Evolutionary conservation across 2,797 vertebrate species (phyloP).

Genomic region (Catostomus latipinnis): DNA sequence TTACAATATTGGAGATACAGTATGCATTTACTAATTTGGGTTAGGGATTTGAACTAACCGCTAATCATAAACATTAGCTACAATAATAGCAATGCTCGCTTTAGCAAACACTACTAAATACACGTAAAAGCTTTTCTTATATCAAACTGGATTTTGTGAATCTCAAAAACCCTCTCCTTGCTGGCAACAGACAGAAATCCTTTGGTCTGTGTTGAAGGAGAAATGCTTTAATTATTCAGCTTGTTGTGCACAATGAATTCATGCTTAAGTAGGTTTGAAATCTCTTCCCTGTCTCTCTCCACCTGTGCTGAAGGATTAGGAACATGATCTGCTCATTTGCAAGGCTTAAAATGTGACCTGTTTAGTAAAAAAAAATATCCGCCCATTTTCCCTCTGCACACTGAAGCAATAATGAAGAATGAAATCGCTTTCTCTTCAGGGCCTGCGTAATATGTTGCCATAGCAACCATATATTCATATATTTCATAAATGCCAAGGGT

Average conservation of each 20-base stretch:
- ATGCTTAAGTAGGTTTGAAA: constrained; percentile 28
- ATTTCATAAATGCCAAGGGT: constrained; percentile 12
- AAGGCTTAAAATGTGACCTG: constrained; percentile 14
- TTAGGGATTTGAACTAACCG: not conserved
- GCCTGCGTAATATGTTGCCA: constrained; percentile 28
- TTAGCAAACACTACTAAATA: not conserved
- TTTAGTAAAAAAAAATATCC: constrained; percentile 23
- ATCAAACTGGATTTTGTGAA: constrained; percentile 13
- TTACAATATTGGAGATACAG: too few relatives aligned
- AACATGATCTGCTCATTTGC: constrained; percentile 26
- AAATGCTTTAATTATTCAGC: constrained; percentile 38
- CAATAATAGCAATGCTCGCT: not conserved
- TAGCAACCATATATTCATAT: constrained; percentile 28
- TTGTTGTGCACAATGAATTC: not conserved
- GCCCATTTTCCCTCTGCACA: constrained; percentile 20
- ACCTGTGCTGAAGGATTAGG: constrained; percentile 15
- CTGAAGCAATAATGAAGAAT: constrained; percentile 41
- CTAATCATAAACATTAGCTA: not conserved
- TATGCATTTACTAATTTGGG: not conserved
- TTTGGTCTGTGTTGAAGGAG: constrained; percentile 1
- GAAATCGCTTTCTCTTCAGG: constrained; percentile 33
- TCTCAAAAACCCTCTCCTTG: constrained; percentile 1
- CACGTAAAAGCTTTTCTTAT: constrained; percentile 7
- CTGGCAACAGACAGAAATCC: not conserved
- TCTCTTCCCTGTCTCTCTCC: constrained; percentile 5